These are phyloP conservation scores for Acronicta aceris DNA, from an alignment of 2,888 invertebrate genomes.

Conservation along the genomic window DNA sequence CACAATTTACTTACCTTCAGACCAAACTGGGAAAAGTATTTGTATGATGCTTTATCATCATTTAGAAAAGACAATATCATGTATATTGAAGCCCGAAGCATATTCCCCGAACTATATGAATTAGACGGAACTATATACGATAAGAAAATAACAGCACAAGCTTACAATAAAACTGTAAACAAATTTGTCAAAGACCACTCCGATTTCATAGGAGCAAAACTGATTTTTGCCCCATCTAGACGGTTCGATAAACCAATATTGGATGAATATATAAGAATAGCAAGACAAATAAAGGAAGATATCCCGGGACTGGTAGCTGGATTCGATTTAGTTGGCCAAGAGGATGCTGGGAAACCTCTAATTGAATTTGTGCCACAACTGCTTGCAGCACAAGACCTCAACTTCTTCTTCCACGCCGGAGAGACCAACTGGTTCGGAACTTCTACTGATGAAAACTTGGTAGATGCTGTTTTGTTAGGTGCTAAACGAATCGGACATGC, in stretches of 20 bases:
- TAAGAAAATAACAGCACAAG: constrained; percentile 86
- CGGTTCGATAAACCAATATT: constrained; percentile 75
- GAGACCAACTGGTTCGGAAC: constrained; percentile 94
- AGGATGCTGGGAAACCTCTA: constrained; percentile 92
- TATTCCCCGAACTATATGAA: constrained; percentile 91
- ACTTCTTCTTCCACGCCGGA: constrained; percentile 94
- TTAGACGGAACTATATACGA: constrained; percentile 90
- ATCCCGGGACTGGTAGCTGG: constrained; percentile 92
- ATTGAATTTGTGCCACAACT: constrained; percentile 90
- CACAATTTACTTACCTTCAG: constrained; percentile 89
- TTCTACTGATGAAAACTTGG: constrained; percentile 91
- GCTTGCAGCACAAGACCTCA: constrained; percentile 83
- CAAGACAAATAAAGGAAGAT: constrained; percentile 75
- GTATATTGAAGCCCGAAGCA: constrained; percentile 92
- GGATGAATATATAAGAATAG: constrained; percentile 78
- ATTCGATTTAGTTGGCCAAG: constrained; percentile 95
- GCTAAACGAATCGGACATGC: constrained; percentile 94
- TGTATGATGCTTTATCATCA: constrained; percentile 90
- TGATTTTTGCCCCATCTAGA: constrained; percentile 92
- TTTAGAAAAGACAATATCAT: constrained; percentile 91
- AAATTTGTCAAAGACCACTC: constrained; percentile 90
- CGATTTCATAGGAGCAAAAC: constrained; percentile 91
- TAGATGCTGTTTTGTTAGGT: constrained; percentile 93
- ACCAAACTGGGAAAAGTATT: constrained; percentile 91
- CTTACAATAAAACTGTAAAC: constrained; percentile 89